These are phyloP conservation scores for Olivierus martensii DNA, from an alignment of 1,140 invertebrate species.

Conservation along the genomic window DNA sequence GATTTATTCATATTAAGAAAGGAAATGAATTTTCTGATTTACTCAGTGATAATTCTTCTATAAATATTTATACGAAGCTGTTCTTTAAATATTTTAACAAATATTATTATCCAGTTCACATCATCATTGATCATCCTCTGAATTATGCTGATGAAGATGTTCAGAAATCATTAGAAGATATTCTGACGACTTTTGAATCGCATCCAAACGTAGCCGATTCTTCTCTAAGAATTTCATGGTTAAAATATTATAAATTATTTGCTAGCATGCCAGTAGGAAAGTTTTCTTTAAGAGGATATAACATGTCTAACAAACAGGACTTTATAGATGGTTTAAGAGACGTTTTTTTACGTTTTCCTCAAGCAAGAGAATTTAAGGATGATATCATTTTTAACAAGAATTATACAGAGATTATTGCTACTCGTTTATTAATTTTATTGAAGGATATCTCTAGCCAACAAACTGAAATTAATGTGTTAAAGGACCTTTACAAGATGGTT, in stretches of 20 bases:
- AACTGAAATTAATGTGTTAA: too few relatives aligned
- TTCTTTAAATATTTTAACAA: slow-evolving; percentile 77
- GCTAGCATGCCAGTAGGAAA: slow-evolving; percentile 54
- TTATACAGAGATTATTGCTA: too few relatives aligned
- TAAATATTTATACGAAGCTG: slow-evolving; percentile 69
- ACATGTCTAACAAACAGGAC: slow-evolving; percentile 51
- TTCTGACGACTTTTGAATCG: slow-evolving; percentile 43
- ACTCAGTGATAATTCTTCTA: slow-evolving; percentile 72
- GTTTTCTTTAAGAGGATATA: slow-evolving; percentile 40
- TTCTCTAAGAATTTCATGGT: slow-evolving; percentile 78
- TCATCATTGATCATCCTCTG: slow-evolving; percentile 61
- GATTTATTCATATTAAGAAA: slow-evolving; percentile 65
- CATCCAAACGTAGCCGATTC: slow-evolving; percentile 54
- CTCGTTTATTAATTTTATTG: too few relatives aligned
- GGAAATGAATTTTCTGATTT: slow-evolving; percentile 69
- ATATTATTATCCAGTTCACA: slow-evolving; percentile 76
- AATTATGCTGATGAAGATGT: slow-evolving; percentile 40
- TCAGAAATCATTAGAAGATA: too few relatives aligned
- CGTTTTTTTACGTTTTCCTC: slow-evolving; percentile 24
- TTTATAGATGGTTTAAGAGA: slow-evolving; percentile 61
- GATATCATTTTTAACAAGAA: too few relatives aligned
- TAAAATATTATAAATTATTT: slow-evolving; percentile 65
- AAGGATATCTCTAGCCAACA: too few relatives aligned
- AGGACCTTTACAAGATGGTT: too few relatives aligned
- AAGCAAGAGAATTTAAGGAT: slow-evolving; percentile 11